phyloP scores from a whole-genome alignment of 2,888 invertebrate genomes.

The Cloeon dipterum region DNA sequence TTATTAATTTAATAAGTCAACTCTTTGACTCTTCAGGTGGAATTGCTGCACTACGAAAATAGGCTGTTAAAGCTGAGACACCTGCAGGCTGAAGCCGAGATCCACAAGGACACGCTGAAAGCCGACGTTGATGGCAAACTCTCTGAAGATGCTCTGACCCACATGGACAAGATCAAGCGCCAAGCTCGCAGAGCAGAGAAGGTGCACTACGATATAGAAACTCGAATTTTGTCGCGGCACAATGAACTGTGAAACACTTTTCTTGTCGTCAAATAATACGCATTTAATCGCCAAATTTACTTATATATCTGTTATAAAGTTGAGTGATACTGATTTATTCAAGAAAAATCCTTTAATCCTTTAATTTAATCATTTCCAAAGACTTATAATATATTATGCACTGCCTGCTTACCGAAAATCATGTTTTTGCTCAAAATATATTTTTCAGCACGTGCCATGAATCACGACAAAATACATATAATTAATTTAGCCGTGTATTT shows the following conservation, averaged over 20 bases:
- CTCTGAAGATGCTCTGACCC: slow-evolving; percentile 28
- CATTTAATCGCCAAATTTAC: too few relatives aligned
- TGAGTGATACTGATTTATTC: too few relatives aligned
- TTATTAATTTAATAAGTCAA: background rate
- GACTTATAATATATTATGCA: too few relatives aligned
- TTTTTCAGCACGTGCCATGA: too few relatives aligned
- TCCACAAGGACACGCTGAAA: slow-evolving; percentile 39
- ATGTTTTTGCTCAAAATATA: too few relatives aligned
- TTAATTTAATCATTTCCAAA: too few relatives aligned
- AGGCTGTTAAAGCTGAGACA: slow-evolving; percentile 61
- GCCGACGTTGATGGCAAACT: slow-evolving; percentile 40
- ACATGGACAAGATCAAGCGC: slow-evolving; percentile 58
- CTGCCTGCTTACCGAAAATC: too few relatives aligned
- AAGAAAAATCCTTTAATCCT: too few relatives aligned
- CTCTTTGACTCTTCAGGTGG: slow-evolving; percentile 28
- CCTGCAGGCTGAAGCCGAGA: slow-evolving; percentile 56
- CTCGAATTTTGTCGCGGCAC: slow-evolving; percentile 50
- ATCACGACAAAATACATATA: too few relatives aligned
- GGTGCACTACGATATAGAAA: slow-evolving; percentile 55
- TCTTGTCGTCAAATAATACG: too few relatives aligned
- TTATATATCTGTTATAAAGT: too few relatives aligned
- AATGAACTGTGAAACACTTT: slow-evolving; percentile 55
- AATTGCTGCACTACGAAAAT: slow-evolving; percentile 70
- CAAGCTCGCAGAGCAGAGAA: slow-evolving; percentile 68
- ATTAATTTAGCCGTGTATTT: too few relatives aligned